Conservation (phyloP, 2,888 invertebrate genomes). For the Cephus pygmeus region DNA sequence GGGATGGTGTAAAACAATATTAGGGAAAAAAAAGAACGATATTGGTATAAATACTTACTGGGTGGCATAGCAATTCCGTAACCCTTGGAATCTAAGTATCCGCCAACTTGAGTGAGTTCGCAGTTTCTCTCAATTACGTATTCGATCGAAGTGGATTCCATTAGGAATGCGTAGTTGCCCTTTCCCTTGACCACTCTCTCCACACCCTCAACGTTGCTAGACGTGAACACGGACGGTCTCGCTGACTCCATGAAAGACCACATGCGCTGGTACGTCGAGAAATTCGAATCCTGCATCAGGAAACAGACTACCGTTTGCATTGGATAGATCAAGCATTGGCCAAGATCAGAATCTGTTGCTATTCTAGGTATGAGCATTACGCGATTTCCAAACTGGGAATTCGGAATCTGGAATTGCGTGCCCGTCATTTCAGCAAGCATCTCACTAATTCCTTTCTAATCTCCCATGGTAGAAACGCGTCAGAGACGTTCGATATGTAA, state of each 20-base stretch:
- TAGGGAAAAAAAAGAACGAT: not conserved
- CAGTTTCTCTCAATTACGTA: slow-evolving; percentile 90
- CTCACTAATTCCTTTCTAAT: not conserved
- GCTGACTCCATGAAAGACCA: slow-evolving; percentile 91
- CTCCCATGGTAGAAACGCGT: not conserved
- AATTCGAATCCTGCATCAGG: slow-evolving; percentile 79
- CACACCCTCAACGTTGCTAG: slow-evolving; percentile 86
- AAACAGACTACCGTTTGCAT: slow-evolving; percentile 40
- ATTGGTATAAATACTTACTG: slow-evolving; percentile 71
- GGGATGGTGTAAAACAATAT: too few relatives aligned
- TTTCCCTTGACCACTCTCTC: slow-evolving; percentile 84
- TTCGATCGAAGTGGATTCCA: slow-evolving; percentile 96
- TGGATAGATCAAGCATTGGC: not conserved
- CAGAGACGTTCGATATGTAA: not conserved
- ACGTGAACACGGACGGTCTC: slow-evolving; percentile 84
- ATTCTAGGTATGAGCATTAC: not conserved
- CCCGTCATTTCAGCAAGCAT: not conserved
- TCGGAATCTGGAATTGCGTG: not conserved
- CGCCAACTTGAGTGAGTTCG: slow-evolving; percentile 84
- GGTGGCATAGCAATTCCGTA: slow-evolving; percentile 93
- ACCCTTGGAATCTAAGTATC: slow-evolving; percentile 88
- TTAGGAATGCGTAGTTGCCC: slow-evolving; percentile 90
- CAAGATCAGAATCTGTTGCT: not conserved
- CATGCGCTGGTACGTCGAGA: slow-evolving; percentile 90
- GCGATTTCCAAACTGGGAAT: not conserved